Percentiles rank a stretch among this genome's conserved stretches.
These are phyloP conservation scores for Oreochromis grahami DNA, from an alignment of 2,797 vertebrate species.

Conservation along the genomic window DNA sequence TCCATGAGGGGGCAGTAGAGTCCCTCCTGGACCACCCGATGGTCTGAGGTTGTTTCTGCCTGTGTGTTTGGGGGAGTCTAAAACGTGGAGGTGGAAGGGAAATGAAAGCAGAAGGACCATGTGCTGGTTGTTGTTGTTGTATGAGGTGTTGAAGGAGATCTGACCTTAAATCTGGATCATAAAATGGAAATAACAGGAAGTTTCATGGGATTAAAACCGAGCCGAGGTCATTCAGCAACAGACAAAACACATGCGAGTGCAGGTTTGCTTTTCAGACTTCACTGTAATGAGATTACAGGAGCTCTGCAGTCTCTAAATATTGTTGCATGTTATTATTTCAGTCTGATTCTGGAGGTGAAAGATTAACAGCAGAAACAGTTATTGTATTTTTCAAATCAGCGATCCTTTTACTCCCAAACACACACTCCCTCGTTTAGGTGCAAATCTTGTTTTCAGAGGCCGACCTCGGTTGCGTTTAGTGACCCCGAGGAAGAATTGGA, in stretches of 20 bases:
- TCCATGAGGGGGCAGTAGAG: conserved; percentile 59
- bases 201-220: background rate
- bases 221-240: background rate
- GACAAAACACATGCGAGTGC: background rate
- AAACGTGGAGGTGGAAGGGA: background rate
- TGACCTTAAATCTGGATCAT: background rate
- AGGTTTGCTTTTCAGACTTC: background rate
- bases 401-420: background rate
- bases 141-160: background rate
- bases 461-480: background rate
- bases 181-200: background rate
- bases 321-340: background rate
- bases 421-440: background rate
- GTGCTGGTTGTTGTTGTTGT: background rate
- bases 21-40: background rate
- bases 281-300: background rate
- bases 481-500: background rate
- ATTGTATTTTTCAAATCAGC: background rate
- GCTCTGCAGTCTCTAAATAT: background rate
- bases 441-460: background rate
- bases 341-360: background rate
- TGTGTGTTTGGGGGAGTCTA: background rate
- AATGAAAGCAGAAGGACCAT: background rate
- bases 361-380: background rate
- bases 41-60: background rate